phyloP scores from a whole-genome alignment of 2,113 vertebrate genomes.

The Centropus unirufus region DNA sequence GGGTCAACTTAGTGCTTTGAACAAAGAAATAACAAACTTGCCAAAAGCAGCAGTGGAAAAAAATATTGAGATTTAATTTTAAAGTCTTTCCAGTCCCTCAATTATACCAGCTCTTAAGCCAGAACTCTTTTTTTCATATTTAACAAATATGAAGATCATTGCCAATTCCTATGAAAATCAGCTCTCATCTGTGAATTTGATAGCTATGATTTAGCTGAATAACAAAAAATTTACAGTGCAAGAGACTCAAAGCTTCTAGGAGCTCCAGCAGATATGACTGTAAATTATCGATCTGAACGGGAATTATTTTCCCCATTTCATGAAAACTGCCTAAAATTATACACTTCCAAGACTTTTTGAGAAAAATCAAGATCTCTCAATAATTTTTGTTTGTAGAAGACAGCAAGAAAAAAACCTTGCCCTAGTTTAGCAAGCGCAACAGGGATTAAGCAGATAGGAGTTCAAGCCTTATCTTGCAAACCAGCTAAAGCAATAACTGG shows the following conservation, averaged over 20 bases:
- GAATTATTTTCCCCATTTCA: background rate
- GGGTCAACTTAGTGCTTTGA: background rate
- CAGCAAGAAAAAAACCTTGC: background rate
- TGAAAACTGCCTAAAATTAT: background rate
- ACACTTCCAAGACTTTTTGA: background rate
- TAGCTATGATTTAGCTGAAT: background rate
- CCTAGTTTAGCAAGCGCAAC: rapidly evolving
- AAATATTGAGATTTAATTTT: background rate
- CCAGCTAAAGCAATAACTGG: background rate
- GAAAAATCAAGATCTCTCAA: background rate
- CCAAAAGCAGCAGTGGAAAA: background rate
- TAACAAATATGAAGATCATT: background rate
- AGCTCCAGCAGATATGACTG: background rate
- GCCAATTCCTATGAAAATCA: background rate
- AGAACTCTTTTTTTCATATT: background rate
- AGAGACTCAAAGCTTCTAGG: background rate
- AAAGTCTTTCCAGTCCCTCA: background rate
- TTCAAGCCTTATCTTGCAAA: background rate
- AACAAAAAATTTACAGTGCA: background rate
- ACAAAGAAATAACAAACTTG: background rate
- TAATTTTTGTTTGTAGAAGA: background rate
- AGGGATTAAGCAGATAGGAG: background rate
- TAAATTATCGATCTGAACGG: background rate
- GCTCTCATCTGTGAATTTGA: background rate
- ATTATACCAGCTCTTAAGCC: background rate